Evolutionary conservation across 2,888 invertebrate genomes (phyloP).

Genomic region (Gymnosoma rotundatum): DNA sequence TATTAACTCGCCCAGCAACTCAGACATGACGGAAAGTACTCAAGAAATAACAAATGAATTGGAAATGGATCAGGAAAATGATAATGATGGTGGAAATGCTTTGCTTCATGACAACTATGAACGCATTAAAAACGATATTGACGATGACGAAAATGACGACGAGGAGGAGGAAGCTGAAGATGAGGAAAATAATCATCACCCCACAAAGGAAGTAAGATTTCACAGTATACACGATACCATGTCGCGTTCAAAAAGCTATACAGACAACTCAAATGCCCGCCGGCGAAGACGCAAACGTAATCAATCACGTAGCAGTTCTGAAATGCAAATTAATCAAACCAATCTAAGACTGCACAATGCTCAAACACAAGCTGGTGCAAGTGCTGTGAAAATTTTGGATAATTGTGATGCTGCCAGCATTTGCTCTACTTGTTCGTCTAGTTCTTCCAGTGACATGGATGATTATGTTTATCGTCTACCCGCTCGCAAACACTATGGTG

Average conservation of each 20-base stretch:
- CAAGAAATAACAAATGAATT: conserved; percentile 80
- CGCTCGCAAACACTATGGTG: conserved; percentile 91
- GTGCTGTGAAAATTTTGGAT: conserved; percentile 72
- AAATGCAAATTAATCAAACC: conserved; percentile 81
- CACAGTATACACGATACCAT: conserved; percentile 82
- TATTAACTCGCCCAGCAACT: conserved; percentile 79
- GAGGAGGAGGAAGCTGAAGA: conserved; percentile 68
- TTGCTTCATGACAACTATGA: conserved; percentile 78
- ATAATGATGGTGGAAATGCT: conserved; percentile 74
- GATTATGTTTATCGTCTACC: conserved; percentile 93
- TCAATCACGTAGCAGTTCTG: conserved; percentile 81
- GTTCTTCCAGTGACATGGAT: conserved; percentile 91
- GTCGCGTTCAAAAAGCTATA: conserved; percentile 84
- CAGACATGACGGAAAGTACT: conserved; percentile 81
- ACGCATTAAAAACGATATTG: conserved; percentile 71
- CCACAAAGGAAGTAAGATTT: conserved; percentile 81
- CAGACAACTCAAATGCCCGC: conserved; percentile 82
- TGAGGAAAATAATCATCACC: conserved; percentile 71
- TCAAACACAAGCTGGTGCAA: conserved; percentile 76
- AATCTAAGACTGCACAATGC: conserved; percentile 79
- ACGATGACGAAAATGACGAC: conserved; percentile 72
- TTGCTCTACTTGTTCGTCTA: conserved; percentile 95
- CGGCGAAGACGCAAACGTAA: conserved; percentile 79
- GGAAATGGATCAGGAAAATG: conserved; percentile 77
- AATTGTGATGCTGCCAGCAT: conserved; percentile 88